These are phyloP conservation scores for Esox lucius DNA, from an alignment of 2,797 vertebrate species.

Conservation along the genomic window DNA sequence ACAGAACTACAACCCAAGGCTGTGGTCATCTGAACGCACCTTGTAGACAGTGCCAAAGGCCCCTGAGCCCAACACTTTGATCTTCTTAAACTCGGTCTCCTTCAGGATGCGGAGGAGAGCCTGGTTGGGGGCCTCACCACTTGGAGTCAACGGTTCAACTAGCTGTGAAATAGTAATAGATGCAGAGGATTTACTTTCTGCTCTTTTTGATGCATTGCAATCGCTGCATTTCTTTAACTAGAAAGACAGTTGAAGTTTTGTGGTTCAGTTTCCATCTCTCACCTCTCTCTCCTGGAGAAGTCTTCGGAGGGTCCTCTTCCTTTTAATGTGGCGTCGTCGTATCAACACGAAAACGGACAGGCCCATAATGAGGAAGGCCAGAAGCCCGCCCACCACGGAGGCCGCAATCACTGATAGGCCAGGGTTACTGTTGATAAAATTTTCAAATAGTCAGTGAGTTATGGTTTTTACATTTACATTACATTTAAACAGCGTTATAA, in stretches of 20 bases:
- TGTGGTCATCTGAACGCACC: slow-evolving; percentile 70
- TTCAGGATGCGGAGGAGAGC: slow-evolving; percentile 94
- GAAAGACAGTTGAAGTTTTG: neutral
- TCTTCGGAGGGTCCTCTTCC: slow-evolving; percentile 90
- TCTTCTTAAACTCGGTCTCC: slow-evolving; percentile 96
- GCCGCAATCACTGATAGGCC: slow-evolving; percentile 85
- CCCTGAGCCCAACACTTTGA: slow-evolving; percentile 94
- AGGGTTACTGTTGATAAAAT: slow-evolving; percentile 29
- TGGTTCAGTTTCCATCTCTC: slow-evolving; percentile 21
- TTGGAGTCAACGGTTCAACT: slow-evolving; percentile 94
- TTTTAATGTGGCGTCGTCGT: slow-evolving; percentile 88
- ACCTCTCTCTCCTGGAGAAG: slow-evolving; percentile 95
- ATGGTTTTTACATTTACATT: neutral
- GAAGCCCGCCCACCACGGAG: slow-evolving; percentile 86
- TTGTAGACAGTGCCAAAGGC: slow-evolving; percentile 98
- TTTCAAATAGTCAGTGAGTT: neutral
- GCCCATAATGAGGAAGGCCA: slow-evolving; percentile 79
- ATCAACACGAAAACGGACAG: slow-evolving; percentile 85
- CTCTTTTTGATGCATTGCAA: neutral
- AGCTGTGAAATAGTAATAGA: slow-evolving; percentile 70
- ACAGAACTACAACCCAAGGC: neutral
- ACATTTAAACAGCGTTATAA: neutral
- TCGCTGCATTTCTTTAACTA: neutral
- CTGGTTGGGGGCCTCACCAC: slow-evolving; percentile 95
- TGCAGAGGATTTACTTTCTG: neutral